Conservation (phyloP, 2,797 vertebrate species). For the Botia kubotai region DNA sequence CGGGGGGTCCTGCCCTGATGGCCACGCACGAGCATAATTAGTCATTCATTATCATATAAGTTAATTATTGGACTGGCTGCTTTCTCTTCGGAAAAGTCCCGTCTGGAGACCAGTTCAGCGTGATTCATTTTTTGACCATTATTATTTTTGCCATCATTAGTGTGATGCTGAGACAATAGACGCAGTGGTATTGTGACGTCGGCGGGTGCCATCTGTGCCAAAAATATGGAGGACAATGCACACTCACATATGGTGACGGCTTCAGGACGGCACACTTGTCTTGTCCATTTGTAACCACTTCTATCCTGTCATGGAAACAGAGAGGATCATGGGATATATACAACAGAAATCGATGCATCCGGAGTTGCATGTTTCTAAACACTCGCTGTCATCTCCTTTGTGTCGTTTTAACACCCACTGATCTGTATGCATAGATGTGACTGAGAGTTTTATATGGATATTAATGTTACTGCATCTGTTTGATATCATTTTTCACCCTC, state of each 20-base stretch:
- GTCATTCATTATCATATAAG: conserved; percentile 81
- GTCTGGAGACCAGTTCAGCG: conserved; percentile 78
- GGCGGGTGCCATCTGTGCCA: conserved; percentile 80
- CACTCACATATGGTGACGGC: conserved; percentile 80
- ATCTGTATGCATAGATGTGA: neutral
- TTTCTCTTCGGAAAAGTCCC: conserved; percentile 84
- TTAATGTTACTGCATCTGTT: conserved; percentile 66
- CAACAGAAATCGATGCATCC: neutral
- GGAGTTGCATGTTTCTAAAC: neutral
- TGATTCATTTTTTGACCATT: conserved; percentile 54
- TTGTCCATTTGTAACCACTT: conserved; percentile 74
- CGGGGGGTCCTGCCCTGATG: conserved; percentile 64
- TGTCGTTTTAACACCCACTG: neutral
- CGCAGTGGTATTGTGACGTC: conserved; percentile 72
- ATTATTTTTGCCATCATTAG: conserved; percentile 69
- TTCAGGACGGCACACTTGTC: conserved; percentile 74
- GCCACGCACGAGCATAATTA: conserved; percentile 76
- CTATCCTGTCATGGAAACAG: conserved; percentile 36
- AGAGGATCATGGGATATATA: conserved; percentile 11
- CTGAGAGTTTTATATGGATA: conserved; percentile 15
- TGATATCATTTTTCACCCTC: conserved; percentile 67
- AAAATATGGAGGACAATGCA: conserved; percentile 76
- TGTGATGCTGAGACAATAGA: conserved; percentile 77
- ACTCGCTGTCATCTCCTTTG: neutral
- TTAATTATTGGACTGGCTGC: conserved; percentile 79